phyloP scores from a whole-genome alignment of 2,797 vertebrate genomes.

The Pantherophis vulpinus region DNA sequence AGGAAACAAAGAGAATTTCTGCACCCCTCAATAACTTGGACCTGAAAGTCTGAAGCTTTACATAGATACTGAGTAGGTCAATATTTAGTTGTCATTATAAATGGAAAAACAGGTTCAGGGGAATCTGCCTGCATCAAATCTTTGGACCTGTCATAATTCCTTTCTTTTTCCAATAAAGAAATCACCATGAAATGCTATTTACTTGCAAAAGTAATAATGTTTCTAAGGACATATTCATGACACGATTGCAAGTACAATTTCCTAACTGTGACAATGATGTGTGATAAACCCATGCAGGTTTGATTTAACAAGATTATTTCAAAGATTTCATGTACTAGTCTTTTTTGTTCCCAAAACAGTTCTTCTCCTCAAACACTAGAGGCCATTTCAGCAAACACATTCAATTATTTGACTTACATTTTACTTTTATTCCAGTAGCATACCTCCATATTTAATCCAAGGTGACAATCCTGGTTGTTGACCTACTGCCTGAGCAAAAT shows the following conservation, averaged over 20 bases:
- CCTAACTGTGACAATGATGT: not conserved
- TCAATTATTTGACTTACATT: not conserved
- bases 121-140: not conserved
- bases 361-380: not conserved
- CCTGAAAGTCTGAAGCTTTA: not conserved
- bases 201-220: not conserved
- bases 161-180: not conserved
- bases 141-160: not conserved
- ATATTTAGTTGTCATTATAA: not conserved
- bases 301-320: not conserved
- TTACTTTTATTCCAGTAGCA: not conserved
- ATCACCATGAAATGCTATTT: not conserved
- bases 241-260: not conserved
- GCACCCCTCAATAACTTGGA: not conserved
- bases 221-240: not conserved
- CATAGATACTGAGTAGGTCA: not conserved
- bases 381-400: not conserved
- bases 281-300: not conserved
- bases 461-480: not conserved
- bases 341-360: not conserved
- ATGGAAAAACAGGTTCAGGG: not conserved
- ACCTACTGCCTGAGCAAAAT: not conserved
- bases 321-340: not conserved
- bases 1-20: not conserved
- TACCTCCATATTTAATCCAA: not conserved